A percentile compares a stretch with the other conserved stretches of the same genome.
phyloP scores from a whole-genome alignment of 2,113 vertebrate species.

The Malurus alboscapulatus region DNA sequence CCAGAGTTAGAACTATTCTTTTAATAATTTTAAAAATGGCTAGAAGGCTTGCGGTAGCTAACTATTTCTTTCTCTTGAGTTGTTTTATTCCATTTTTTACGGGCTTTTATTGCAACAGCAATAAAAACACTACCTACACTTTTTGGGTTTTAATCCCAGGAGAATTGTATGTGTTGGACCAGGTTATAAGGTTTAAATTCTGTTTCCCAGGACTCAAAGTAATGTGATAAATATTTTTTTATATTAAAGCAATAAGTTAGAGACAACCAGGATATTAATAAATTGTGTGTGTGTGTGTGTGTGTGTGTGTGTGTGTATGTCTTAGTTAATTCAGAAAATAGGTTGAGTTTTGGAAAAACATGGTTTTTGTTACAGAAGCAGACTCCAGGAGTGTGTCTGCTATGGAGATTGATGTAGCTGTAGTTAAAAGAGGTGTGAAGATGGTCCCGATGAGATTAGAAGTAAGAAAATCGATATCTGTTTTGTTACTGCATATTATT shows the following conservation, averaged over 20 bases:
- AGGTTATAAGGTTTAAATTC: background rate
- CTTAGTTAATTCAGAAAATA: background rate
- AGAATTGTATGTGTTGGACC: background rate
- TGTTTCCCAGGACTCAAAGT: background rate
- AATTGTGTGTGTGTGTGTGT: background rate
- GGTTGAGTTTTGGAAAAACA: background rate
- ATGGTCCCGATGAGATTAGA: background rate
- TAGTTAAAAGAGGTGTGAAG: background rate
- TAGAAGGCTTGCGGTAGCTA: background rate
- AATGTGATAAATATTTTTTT: background rate
- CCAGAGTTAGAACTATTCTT: background rate
- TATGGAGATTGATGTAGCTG: background rate
- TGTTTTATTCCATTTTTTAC: background rate
- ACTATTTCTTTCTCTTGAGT: background rate
- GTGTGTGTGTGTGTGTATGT: too few species aligned
- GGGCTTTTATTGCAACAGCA: background rate
- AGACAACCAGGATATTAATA: background rate
- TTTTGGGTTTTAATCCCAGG: background rate
- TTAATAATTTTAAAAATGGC: background rate
- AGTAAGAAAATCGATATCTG: fast-evolving
- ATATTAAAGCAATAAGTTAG: background rate
- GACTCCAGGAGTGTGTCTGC: background rate
- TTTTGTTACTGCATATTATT: background rate
- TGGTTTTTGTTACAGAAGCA: background rate
- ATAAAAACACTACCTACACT: background rate